phyloP scores from a whole-genome alignment of 2,888 invertebrate species.

The Cyaniris semiargus region DNA sequence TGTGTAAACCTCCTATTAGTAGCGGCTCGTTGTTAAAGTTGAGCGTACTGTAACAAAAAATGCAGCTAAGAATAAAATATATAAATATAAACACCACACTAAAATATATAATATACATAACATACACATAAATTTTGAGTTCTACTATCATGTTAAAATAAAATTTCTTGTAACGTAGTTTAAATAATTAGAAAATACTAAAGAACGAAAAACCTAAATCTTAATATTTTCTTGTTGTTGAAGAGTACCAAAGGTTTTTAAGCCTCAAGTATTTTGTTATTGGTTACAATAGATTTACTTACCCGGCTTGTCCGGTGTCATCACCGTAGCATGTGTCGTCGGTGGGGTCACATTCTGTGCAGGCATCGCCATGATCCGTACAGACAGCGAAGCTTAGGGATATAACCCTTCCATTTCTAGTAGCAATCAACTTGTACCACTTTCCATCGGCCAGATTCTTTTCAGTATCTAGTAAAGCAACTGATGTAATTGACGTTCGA shows the following conservation, averaged over 20 bases:
- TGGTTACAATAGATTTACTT: slow-evolving; percentile 56
- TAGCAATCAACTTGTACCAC: slow-evolving; percentile 96
- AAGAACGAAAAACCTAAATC: too few species aligned
- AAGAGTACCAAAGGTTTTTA: too few species aligned
- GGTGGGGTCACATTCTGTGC: slow-evolving; percentile 92
- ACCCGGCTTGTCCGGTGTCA: slow-evolving; percentile 94
- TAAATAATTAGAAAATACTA: too few species aligned
- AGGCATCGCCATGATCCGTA: slow-evolving; percentile 91
- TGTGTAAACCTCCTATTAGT: slow-evolving; percentile 90
- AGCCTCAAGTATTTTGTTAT: too few species aligned
- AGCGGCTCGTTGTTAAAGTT: slow-evolving; percentile 95
- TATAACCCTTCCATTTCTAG: slow-evolving; percentile 92
- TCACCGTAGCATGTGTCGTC: slow-evolving; percentile 91
- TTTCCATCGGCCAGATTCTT: slow-evolving; percentile 89
- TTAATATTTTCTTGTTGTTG: too few species aligned
- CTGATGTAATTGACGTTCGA: slow-evolving; percentile 91
- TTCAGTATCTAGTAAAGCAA: slow-evolving; percentile 83
- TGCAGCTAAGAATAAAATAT: neutral
- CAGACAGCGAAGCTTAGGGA: slow-evolving; percentile 91
- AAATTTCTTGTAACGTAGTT: too few species aligned
- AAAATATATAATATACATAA: too few species aligned
- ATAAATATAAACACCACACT: too few species aligned
- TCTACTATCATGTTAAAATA: too few species aligned
- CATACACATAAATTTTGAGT: too few species aligned
- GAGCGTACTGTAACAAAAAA: slow-evolving; percentile 84